A percentile compares a stretch with the other conserved stretches of the same genome.
Conservation (phyloP, 2,113 vertebrate species). For the Nannospalax galili region DNA sequence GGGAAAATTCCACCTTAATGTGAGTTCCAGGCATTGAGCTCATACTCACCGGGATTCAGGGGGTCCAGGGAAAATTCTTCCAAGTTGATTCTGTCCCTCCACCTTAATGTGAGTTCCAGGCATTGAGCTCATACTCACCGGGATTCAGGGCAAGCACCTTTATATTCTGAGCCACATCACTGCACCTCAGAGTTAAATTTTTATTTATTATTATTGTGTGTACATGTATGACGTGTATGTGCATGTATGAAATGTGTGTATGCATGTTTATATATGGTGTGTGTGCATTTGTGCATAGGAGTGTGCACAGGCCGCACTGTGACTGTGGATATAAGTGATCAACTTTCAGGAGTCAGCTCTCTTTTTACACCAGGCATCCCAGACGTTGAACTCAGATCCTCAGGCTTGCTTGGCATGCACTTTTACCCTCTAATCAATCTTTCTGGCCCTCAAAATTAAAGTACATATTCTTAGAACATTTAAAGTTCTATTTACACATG, state of each 20-base stretch:
- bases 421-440: not conserved
- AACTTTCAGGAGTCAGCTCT: too few species aligned
- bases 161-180: not conserved
- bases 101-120: not conserved
- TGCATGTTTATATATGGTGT: too few species aligned
- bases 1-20: not conserved
- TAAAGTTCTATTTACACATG: constrained; percentile 20
- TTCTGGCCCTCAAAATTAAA: constrained; percentile 10
- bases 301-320: not conserved
- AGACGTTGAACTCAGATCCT: too few species aligned
- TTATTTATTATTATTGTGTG: not conserved
- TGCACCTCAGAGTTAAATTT: not conserved
- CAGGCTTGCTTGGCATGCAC: not conserved
- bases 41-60: not conserved
- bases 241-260: too few species aligned
- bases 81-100: not conserved
- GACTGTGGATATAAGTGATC: not conserved
- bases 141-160: not conserved
- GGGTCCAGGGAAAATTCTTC: too few species aligned
- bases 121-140: not conserved
- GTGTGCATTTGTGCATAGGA: too few species aligned
- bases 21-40: not conserved
- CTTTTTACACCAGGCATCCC: too few species aligned
- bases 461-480: not conserved
- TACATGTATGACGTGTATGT: not conserved